These are phyloP conservation scores for Microctonus aethiopoides DNA, from an alignment of 2,888 invertebrate genomes.

Conservation along the genomic window DNA sequence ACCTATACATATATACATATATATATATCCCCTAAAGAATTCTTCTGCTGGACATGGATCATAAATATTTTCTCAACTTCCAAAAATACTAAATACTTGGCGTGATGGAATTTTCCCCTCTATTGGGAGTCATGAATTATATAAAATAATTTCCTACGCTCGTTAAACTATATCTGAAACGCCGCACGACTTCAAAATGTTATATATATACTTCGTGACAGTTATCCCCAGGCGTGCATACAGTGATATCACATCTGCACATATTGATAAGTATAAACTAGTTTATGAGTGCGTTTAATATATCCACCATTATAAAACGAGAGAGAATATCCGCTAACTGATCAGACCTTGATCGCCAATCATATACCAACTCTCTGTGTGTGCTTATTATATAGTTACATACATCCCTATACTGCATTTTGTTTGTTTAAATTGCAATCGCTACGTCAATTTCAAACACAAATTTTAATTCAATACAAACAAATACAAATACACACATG, in stretches of 20 bases:
- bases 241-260: background rate
- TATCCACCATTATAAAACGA: slow-evolving; percentile 4
- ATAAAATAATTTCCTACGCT: slow-evolving; percentile 3
- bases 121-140: background rate
- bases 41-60: background rate
- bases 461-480: background rate
- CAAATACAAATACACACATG: background rate
- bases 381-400: slow-evolving; percentile 21
- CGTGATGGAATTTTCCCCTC: background rate
- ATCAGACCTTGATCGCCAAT: slow-evolving; percentile 62
- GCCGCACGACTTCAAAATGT: background rate
- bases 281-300: background rate
- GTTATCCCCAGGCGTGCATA: background rate
- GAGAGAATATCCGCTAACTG: slow-evolving; percentile 50
- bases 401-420: slow-evolving; percentile 36
- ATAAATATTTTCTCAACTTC: background rate
- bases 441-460: slow-evolving; percentile 7
- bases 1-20: slow-evolving; percentile 28
- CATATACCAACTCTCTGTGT: slow-evolving; percentile 43
- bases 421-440: slow-evolving; percentile 39
- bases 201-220: background rate
- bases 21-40: slow-evolving; percentile 10
- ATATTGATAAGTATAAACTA: slow-evolving; percentile 11
- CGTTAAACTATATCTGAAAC: background rate
- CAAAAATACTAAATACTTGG: background rate